Percentiles rank a stretch among this genome's conserved stretches.
Conservation (phyloP, 2,888 invertebrate genomes). For the Ormyrus labotus region DNA sequence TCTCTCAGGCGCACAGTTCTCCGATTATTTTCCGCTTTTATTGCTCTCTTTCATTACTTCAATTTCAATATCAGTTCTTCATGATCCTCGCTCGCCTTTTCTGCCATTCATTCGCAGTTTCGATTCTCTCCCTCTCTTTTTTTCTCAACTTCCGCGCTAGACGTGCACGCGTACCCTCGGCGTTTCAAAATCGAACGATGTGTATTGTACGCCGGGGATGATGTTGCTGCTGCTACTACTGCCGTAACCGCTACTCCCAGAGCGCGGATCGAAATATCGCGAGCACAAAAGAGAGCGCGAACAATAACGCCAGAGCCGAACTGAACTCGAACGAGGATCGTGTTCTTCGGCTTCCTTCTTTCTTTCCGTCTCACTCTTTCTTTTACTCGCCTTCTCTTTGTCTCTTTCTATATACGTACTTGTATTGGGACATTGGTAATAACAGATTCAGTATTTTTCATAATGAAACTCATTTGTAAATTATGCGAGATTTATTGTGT, state of each 20-base stretch:
- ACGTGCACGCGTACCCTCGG: constrained; percentile 60
- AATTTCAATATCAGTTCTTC: constrained; percentile 31
- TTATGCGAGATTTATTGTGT: too few species aligned
- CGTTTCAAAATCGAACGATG: constrained; percentile 55
- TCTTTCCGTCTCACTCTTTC: neutral
- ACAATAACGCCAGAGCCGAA: constrained; percentile 63
- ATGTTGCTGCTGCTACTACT: neutral
- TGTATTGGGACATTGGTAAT: too few species aligned
- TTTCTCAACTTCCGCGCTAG: constrained; percentile 12
- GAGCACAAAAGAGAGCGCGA: constrained; percentile 65
- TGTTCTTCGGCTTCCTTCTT: constrained; percentile 56
- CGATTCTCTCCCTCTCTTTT: constrained; percentile 15
- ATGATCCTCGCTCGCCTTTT: constrained; percentile 7
- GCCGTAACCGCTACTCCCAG: constrained; percentile 27
- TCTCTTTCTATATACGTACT: neutral
- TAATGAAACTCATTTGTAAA: too few species aligned
- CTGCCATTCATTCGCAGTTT: constrained; percentile 29
- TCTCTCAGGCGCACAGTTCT: neutral
- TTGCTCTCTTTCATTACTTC: constrained; percentile 28
- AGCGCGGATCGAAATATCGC: constrained; percentile 63
- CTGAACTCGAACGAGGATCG: constrained; percentile 45
- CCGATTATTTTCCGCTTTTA: constrained; percentile 9
- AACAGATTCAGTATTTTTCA: too few species aligned
- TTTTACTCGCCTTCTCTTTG: neutral
- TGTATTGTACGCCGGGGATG: constrained; percentile 39